Evolutionary conservation across 64 coral and sea anemone species (phyloP).

Genomic region (Hydrozoanthus tunicans): DNA sequence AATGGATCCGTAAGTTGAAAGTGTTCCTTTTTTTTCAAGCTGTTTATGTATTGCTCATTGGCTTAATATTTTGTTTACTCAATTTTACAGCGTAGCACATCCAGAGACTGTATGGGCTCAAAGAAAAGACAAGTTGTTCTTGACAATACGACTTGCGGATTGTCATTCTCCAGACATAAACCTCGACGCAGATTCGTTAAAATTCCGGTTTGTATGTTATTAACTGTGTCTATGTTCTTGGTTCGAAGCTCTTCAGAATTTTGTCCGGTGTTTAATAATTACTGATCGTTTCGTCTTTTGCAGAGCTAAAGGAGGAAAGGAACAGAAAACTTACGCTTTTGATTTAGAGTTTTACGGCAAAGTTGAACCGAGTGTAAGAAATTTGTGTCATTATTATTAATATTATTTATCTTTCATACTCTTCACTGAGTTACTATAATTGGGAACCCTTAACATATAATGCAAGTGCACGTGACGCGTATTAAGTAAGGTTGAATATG

Average conservation of each 20-base stretch:
- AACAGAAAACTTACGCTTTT: slow-evolving; percentile 79
- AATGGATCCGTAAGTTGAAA: slow-evolving; percentile 62
- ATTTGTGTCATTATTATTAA: neutral
- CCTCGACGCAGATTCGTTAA: slow-evolving; percentile 59
- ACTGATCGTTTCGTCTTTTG: neutral
- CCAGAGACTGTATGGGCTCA: slow-evolving; percentile 91
- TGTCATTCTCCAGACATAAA: slow-evolving; percentile 70
- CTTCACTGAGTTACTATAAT: neutral
- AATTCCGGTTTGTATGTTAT: slow-evolving; percentile 70
- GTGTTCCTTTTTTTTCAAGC: neutral
- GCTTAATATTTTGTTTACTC: neutral
- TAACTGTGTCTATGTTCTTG: neutral
- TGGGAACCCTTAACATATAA: neutral
- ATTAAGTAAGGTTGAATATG: neutral
- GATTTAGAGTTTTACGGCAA: slow-evolving; percentile 79
- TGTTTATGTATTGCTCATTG: neutral
- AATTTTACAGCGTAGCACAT: slow-evolving; percentile 55
- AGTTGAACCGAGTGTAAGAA: slow-evolving; percentile 76
- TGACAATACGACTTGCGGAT: slow-evolving; percentile 91
- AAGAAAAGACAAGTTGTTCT: slow-evolving; percentile 76
- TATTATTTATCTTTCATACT: neutral
- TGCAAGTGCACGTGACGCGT: neutral
- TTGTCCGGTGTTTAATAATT: neutral
- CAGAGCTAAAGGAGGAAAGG: slow-evolving; percentile 82
- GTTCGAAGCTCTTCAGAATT: neutral